Percentiles rank a stretch among this genome's conserved stretches.
Conservation (phyloP, 2,113 vertebrate species). For the Percina caprodes region DNA sequence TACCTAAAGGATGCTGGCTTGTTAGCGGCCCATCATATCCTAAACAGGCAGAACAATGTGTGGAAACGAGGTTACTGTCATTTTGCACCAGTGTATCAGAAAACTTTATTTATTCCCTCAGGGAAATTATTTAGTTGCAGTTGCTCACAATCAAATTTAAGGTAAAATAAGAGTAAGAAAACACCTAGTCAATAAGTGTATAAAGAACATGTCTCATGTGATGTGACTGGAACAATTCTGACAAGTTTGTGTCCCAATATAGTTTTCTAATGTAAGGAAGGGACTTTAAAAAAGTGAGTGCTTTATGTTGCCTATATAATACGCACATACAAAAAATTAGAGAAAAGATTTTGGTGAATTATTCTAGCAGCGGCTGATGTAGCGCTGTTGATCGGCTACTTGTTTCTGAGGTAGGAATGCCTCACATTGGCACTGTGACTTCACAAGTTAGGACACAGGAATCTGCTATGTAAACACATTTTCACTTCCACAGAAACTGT, state of each 20-base stretch:
- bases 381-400: not conserved
- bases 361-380: not conserved
- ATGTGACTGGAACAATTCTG: not conserved
- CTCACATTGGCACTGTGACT: not conserved
- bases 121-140: too few relatives aligned
- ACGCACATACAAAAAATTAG: not conserved
- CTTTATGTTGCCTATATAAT: not conserved
- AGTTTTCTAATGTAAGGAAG: not conserved
- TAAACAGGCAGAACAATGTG: slow-evolving; percentile 1
- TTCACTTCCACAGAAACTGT: too few relatives aligned
- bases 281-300: not conserved
- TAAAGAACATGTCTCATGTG: not conserved
- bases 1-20: not conserved
- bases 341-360: not conserved
- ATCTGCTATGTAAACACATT: not conserved
- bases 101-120: too few relatives aligned
- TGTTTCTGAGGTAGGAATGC: not conserved
- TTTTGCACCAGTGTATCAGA: not conserved
- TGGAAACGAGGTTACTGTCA: slow-evolving; percentile 16
- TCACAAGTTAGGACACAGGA: not conserved
- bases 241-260: not conserved
- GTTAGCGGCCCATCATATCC: slow-evolving; percentile 19
- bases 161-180: too few relatives aligned
- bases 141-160: too few relatives aligned
- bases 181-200: too few relatives aligned